Evolutionary conservation across 2,113 vertebrate species (phyloP), one percentile per base, ranked within the genome.

Genomic region (Nothocercus nigrocapillus): DNA sequence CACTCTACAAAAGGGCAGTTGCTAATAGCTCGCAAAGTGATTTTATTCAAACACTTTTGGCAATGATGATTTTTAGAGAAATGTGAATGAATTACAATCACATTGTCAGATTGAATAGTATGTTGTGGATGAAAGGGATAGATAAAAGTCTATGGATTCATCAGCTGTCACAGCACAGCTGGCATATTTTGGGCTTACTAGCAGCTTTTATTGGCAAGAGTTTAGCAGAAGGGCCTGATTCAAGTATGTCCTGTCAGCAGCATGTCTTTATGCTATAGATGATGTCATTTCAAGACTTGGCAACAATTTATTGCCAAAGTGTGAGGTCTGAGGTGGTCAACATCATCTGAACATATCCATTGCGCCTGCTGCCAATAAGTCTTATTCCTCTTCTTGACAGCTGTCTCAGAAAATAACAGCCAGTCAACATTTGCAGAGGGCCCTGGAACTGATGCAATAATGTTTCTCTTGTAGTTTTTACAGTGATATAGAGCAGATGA

Each of bases 1-100:
- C 13, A 5, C 13, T n/a, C 74, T 34, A 27, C 1, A 3, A 53
- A 22, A 76, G 38, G 13, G 17, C 0, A 0, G 5, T n/a, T 84
- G 61, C 15, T 66, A 45, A 7, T 2, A 49, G 17, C 10, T 32
- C 28, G 38, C 16, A 28, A 49, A 89, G 47, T 6, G 2, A 21
- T 85, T 80, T 54, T 45, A 19, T 63, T 80, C 30, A 17, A 38
- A 15, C 3, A 2, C 21, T 83, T 76, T 74, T 81, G 76, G 13
- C 2, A 1, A 20, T 32, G 21, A n/a, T 75, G 64, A 38, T 79
- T 89, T 70, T 38, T 70, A 11, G 30, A 74, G 61, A 16, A 42
- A 56, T 3, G 8, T 44, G 11, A 25, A 13, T 15, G 45, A 80
- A 73, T 38, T 68, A 34, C 51, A 69, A 3, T 13, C 2, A 2